These are phyloP conservation scores for Morus bassanus DNA, from an alignment of 2,797 vertebrate genomes.

Conservation along the genomic window DNA sequence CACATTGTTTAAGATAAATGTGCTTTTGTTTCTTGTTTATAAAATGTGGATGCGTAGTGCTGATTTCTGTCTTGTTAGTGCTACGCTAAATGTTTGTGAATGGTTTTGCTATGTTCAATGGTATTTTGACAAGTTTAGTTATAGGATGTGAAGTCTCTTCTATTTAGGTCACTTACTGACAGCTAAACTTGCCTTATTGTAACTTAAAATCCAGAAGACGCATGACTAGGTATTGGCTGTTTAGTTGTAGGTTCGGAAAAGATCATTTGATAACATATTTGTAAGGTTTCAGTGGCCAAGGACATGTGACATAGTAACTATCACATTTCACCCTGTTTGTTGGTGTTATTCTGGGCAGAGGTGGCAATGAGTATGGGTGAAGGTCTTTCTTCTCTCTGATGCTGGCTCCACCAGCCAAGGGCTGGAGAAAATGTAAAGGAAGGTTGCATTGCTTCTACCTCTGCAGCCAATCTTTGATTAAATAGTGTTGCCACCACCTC, in stretches of 20 bases:
- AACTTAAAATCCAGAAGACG: neutral
- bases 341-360: neutral
- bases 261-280: neutral
- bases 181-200: neutral
- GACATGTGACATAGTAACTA: neutral
- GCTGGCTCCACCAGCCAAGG: neutral
- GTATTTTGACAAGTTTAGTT: neutral
- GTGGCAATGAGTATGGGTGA: neutral
- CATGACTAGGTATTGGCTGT: neutral
- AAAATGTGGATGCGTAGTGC: neutral
- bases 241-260: neutral
- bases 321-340: neutral
- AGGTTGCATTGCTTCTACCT: neutral
- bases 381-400: neutral
- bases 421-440: neutral
- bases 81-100: rapidly evolving
- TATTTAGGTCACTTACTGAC: neutral
- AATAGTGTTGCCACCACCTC: neutral
- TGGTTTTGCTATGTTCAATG: neutral
- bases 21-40: neutral
- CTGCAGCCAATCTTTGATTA: neutral
- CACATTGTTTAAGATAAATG: neutral
- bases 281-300: neutral
- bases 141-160: neutral
- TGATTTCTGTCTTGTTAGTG: neutral